Base-by-base conservation (phyloP, 2,888 invertebrate species). In the Macrophya alboannulata region DNA sequence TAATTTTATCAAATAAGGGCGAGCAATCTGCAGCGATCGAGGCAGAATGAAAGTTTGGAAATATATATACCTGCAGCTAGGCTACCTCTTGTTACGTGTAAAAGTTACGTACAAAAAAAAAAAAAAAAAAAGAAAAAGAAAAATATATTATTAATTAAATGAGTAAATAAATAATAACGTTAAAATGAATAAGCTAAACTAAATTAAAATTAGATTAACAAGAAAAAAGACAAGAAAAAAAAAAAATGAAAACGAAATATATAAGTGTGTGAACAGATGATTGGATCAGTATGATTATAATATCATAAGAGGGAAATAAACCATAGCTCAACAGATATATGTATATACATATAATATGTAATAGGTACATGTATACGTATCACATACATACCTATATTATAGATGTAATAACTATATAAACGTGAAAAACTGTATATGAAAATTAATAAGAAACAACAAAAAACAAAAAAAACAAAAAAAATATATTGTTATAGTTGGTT, bases 291-390 rank as follows among this genome's bases (percentile, higher is more conserved):
- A 51, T 51, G 17, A 51, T 17, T 51, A 51, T 51, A 51, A 5
- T 17, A n/a, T 55, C 17, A 62, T 62, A 12, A 62, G 21, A 25
- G 12, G 1, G 9, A 12, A 62, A 62, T 62, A 62, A 62, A 62
- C 62, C 62, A 25, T 12, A 62, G 62, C 62, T 62, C 62, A 62
- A 62, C 62, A 62, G n/a, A 4, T 62, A 62, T n/a, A n/a, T 59
- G n/a, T 25, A 12, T 59, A 21, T 59, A 10, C 21, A 21, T 62
- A 25, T 21, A n/a, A 3, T 62, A 25, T 62, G 1, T 62, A 10
- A n/a, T n/a, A 62, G n/a, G 59, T 59, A 59, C 21, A 62, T 62
- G 3, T 3, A 1, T 48, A 48, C 31, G 31, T 31, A 31, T 31
- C 31, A 31, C 31, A 31, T 31, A 31, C 31, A 31, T 31, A 31